Base-by-base conservation (phyloP, 2,888 invertebrate genomes). In the Drosophila pseudotakahashii region DNA sequence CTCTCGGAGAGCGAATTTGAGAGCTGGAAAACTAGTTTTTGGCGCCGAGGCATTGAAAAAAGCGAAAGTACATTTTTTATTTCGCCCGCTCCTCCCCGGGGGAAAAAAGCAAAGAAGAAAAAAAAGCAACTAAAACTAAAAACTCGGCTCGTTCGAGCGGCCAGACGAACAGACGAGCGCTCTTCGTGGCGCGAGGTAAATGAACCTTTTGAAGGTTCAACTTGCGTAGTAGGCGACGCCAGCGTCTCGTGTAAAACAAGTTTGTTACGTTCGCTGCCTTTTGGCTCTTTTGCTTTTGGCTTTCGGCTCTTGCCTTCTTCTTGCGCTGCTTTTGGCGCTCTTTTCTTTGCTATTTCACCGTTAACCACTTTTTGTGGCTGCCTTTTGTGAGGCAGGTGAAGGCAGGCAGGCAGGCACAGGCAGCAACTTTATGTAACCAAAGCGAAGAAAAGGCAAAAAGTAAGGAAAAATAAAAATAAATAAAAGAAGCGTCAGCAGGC, bases 201-300 rank as follows among this genome's bases (percentile, higher is more conserved):
- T 88, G 90, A 91, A 91, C 91, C 89, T 91, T 90, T 92, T 91
- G 90, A 90, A 90, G 91, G 91, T 91, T 92, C 90, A 89, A 81
- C 90, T 90, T 89, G 89, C 89, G 89, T 90, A 89, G 81, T 81
- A 85, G 66, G 73, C 83, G 59, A 80, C 77, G 74, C 47, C 52
- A 48, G 51, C 79, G 68, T 47, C 62, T 34, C 47, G 79, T 76
- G 86, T 83, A 88, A 85, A 87, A 87, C 86, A 87, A 81, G 86
- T 87, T 87, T 89, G 89, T 87, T 87, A 87, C 89, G 89, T 89
- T 79, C 34, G 57, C 16, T 42, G 50, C 39, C 36, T 19, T 41
- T 53, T 32, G 30, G 73, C 36, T 54, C 7, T 34, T 53, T 32
- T 14, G 73, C 36, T 54, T 9, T 34, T 57, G 58, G 11, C 50